phyloP scores from a whole-genome alignment of 1,140 invertebrate genomes.

The Coboldia fuscipes region DNA sequence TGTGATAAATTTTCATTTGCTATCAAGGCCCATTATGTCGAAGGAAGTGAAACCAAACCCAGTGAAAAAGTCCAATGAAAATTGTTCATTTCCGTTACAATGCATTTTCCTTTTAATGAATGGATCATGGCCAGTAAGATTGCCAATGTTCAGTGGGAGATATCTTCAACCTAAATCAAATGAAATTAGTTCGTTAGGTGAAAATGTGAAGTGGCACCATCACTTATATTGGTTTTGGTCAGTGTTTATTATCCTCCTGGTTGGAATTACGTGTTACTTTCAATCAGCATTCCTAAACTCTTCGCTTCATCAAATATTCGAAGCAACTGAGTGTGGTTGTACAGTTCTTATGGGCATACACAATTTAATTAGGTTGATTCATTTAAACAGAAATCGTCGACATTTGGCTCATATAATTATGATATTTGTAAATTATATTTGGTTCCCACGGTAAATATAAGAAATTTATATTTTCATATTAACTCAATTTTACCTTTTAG shows the following conservation, averaged over 20 bases:
- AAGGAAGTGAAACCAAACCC: too few relatives aligned
- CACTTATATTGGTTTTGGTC: conserved; percentile 11
- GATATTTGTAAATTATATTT: conserved; percentile 13
- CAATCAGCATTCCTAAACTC: conserved; percentile 12
- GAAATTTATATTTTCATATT: background rate
- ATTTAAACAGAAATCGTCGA: conserved; percentile 11
- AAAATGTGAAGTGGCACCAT: background rate
- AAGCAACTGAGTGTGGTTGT: conserved; percentile 17
- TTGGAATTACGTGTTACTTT: conserved; percentile 14
- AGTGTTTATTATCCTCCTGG: conserved; percentile 13
- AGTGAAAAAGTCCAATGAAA: too few relatives aligned
- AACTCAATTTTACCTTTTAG: background rate
- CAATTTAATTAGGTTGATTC: conserved; percentile 15
- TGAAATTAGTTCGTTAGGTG: too few relatives aligned
- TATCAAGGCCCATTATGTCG: too few relatives aligned
- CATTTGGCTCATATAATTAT: conserved; percentile 10
- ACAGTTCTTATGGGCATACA: conserved; percentile 17
- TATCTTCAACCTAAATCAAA: too few relatives aligned
- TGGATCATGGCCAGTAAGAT: conserved; percentile 17
- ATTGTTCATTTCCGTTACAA: conserved; percentile 13
- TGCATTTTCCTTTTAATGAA: conserved; percentile 19
- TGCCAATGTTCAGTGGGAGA: too few relatives aligned
- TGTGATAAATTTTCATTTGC: too few relatives aligned
- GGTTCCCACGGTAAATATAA: conserved; percentile 14
- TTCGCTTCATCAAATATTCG: conserved; percentile 14